Conservation (phyloP, 2,797 vertebrate species). For the Neoniphon sammara region DNA sequence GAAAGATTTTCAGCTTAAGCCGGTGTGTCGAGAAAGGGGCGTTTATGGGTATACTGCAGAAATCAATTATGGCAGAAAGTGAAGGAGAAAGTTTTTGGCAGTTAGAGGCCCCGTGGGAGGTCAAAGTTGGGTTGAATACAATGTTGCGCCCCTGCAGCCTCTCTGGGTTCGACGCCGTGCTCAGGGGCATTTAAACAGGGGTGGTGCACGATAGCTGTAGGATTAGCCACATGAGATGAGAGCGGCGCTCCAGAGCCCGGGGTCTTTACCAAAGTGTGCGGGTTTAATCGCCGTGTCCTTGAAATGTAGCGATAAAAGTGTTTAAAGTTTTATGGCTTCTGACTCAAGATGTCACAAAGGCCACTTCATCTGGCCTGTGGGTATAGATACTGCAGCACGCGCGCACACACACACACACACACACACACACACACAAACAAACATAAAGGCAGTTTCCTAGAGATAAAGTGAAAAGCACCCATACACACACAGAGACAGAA, state of each 20-base stretch:
- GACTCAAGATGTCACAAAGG: constrained; percentile 48
- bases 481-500: not conserved
- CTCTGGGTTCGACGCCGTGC: not conserved
- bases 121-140: not conserved
- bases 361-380: constrained; percentile 27
- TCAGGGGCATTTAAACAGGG: not conserved
- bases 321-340: constrained; percentile 38
- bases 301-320: constrained; percentile 24
- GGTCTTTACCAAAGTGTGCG: not conserved
- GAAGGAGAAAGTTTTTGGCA: not conserved
- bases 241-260: constrained; percentile 1
- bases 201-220: no score
- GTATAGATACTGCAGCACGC: not conserved
- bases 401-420: not conserved
- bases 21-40: no score
- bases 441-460: not conserved
- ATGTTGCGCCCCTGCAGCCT: not conserved
- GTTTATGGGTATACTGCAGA: no score
- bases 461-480: not conserved
- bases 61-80: no score
- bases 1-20: not conserved
- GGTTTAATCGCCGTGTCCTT: constrained; percentile 30
- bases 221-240: not conserved
- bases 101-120: not conserved
- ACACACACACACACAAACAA: not conserved